phyloP scores from a whole-genome alignment of 1,140 invertebrate genomes.

The Galendromus occidentalis region DNA sequence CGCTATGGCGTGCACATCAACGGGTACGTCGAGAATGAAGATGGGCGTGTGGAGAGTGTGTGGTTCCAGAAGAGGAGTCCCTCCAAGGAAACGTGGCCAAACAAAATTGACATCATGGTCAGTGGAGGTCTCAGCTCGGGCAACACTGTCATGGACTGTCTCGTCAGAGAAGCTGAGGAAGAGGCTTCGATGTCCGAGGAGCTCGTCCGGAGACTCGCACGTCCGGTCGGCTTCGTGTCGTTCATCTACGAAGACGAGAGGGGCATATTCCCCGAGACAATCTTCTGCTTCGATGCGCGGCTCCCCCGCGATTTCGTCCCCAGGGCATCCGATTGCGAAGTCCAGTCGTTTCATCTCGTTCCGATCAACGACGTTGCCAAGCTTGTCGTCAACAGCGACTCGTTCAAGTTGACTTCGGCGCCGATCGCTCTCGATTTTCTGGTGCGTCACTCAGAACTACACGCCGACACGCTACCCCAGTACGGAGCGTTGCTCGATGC shows the following conservation, averaged over 20 bases:
- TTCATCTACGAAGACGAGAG: conserved; percentile 77
- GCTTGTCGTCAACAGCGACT: conserved; percentile 50
- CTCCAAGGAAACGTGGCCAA: conserved; percentile 82
- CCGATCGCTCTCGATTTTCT: conserved; percentile 76
- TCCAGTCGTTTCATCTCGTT: conserved; percentile 64
- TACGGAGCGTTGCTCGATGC: conserved; percentile 39
- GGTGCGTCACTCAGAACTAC: conserved; percentile 66
- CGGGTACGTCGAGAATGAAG: conserved; percentile 63
- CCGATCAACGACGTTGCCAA: conserved; percentile 43
- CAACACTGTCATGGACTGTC: conserved; percentile 62
- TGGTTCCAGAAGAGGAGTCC: conserved; percentile 76
- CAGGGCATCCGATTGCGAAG: conserved; percentile 74
- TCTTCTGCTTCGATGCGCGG: conserved; percentile 85
- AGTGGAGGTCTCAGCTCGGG: conserved; percentile 74
- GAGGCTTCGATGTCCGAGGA: conserved; percentile 47
- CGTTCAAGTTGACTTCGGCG: conserved; percentile 79
- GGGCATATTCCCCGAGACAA: conserved; percentile 76
- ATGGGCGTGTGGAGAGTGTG: conserved; percentile 54
- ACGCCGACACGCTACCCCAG: conserved; percentile 40
- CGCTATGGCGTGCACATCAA: conserved; percentile 87
- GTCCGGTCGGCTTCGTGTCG: conserved; percentile 30
- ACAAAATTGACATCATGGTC: conserved; percentile 82
- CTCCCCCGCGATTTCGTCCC: conserved; percentile 69
- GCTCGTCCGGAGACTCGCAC: conserved; percentile 24
- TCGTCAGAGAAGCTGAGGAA: conserved; percentile 75